Percentiles rank a stretch among this genome's conserved stretches.
Evolutionary conservation across 1,140 invertebrate species (phyloP).

Genomic region (Nautilus pompilius): DNA sequence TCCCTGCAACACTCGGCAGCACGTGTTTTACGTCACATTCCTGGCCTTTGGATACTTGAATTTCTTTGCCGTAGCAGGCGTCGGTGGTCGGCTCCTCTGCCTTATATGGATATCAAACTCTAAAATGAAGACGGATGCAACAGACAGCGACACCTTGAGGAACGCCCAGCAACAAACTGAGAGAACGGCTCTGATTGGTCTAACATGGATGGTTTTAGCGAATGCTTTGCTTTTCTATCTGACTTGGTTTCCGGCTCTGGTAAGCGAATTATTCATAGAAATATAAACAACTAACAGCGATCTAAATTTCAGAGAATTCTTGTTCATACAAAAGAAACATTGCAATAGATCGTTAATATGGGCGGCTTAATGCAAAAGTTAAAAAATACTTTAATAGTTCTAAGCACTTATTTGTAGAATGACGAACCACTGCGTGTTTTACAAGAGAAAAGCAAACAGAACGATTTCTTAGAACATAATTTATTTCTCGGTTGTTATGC

Average conservation of each 20-base stretch:
- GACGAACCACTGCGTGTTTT: too few relatives aligned
- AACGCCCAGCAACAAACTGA: slow-evolving; percentile 16
- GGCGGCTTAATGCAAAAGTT: too few relatives aligned
- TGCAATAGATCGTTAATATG: too few relatives aligned
- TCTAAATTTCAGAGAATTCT: too few relatives aligned
- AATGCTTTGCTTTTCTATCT: slow-evolving; percentile 17
- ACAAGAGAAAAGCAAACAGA: too few relatives aligned
- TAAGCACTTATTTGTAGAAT: too few relatives aligned
- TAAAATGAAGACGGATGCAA: not conserved
- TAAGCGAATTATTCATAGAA: too few relatives aligned
- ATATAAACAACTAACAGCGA: too few relatives aligned
- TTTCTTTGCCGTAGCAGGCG: slow-evolving; percentile 7
- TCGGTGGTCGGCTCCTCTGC: not conserved
- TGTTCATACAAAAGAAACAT: too few relatives aligned
- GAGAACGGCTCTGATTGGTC: slow-evolving; percentile 14
- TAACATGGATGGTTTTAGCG: slow-evolving; percentile 17
- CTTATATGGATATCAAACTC: slow-evolving; percentile 1
- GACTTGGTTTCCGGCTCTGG: slow-evolving; percentile 26
- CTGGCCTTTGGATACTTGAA: slow-evolving; percentile 23
- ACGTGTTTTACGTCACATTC: slow-evolving; percentile 26
- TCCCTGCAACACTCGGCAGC: slow-evolving; percentile 10
- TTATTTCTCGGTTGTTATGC: too few relatives aligned
- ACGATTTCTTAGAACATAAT: too few relatives aligned
- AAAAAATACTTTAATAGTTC: too few relatives aligned
- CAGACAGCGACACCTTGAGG: not conserved